Evolutionary conservation across 2,113 vertebrate species (phyloP).

Genomic region (Myotis davidii): DNA sequence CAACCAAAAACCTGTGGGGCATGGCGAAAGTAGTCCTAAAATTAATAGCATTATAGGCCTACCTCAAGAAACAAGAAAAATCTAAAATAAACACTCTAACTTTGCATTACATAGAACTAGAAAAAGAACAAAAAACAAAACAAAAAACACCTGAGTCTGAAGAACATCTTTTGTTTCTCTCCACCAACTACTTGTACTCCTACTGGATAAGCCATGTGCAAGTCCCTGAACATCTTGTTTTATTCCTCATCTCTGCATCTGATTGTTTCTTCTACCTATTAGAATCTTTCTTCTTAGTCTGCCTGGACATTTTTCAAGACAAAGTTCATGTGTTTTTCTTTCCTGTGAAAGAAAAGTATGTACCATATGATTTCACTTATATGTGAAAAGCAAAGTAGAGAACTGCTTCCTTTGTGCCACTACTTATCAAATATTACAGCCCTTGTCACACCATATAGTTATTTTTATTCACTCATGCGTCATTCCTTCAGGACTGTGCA

Average conservation of each 20-base stretch:
- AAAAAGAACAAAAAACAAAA: neutral
- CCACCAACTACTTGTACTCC: neutral
- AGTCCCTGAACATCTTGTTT: neutral
- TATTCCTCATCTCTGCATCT: neutral
- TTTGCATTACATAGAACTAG: neutral
- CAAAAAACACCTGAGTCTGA: neutral
- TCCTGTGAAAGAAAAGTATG: neutral
- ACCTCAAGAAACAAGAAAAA: neutral
- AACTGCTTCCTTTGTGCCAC: neutral
- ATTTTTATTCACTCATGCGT: neutral
- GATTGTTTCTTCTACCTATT: neutral
- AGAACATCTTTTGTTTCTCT: slow-evolving; percentile 29
- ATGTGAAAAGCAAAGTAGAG: neutral
- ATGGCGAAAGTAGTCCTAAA: neutral
- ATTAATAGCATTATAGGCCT: neutral
- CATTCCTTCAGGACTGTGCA: neutral
- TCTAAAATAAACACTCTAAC: neutral
- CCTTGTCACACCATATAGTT: neutral
- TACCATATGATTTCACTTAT: no score
- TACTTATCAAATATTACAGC: neutral
- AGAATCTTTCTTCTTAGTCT: neutral
- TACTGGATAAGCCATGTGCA: neutral
- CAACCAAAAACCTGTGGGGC: neutral
- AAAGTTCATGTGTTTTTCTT: neutral
- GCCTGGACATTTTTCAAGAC: neutral